Base-by-base conservation (phyloP, 2,888 invertebrate species). In the Heteromyza rotundicornis region DNA sequence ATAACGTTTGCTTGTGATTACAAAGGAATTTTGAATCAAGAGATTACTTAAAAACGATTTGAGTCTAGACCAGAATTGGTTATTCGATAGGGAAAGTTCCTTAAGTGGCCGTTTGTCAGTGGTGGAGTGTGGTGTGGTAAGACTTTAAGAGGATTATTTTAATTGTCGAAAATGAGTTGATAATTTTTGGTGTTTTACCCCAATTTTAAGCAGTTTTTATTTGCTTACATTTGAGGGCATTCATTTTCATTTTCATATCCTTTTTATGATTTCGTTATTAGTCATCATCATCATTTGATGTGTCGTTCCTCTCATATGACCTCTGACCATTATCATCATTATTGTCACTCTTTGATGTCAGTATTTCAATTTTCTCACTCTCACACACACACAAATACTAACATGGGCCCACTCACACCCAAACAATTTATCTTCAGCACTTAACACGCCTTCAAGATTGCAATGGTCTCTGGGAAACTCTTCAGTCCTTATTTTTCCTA, bases 91-190 rank as follows among this genome's bases (percentile, higher is more conserved):
- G 32, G 12, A 32, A 32, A 32, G 12, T 32, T 40, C 10, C 47
- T 47, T 17, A 14, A 17, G 47, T 17, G 20, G 49, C 2, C 7
- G 57, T 7, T 16, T 47, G 17, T 56, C 8, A 36, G 20, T 40
- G 17, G 53, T 14, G 19, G 56, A 64, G 61, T 59, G 54, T 12
- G 63, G 63, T 10, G 10, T n/a, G n/a, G n/a, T n/a, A n/a, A n/a
- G n/a, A n/a, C n/a, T n/a, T 63, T 66, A 66, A 66, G 64, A 62
- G 64, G 66, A 64, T 66, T 66, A 66, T 64, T 60, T 61, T 66
- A 66, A 66, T 64, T 64, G 64, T 60, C 64, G 64, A 58, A 66
- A 66, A 64, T 66, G 54, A 22, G 14, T 59, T 63, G 44, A 19
- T 14, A 27, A 27, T 27, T 27, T 27, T 5, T n/a, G 27, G 27